Conservation (phyloP, 2,113 vertebrate genomes). For the Phaetusa simplex region DNA sequence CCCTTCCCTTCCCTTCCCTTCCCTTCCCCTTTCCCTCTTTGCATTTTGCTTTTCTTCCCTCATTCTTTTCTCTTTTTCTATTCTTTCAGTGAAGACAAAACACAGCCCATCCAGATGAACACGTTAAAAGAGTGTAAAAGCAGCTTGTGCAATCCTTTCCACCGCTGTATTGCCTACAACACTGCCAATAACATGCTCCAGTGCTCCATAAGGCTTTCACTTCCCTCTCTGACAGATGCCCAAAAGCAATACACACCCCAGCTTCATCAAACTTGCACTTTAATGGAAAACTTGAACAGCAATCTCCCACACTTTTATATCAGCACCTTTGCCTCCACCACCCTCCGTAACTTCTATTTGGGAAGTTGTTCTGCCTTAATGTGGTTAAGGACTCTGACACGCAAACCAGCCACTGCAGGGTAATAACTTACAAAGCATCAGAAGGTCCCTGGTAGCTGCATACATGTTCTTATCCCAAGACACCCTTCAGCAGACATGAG, state of each 20-base stretch:
- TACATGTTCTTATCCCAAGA: neutral
- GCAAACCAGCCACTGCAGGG: neutral
- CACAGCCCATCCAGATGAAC: neutral
- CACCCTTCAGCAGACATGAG: neutral
- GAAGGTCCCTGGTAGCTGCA: neutral
- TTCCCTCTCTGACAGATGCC: slow-evolving; percentile 46
- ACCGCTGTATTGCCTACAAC: neutral
- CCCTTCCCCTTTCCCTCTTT: neutral
- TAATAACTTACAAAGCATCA: neutral
- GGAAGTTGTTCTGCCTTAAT: slow-evolving; percentile 3
- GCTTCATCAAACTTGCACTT: slow-evolving; percentile 30
- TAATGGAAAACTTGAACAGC: slow-evolving; percentile 37
- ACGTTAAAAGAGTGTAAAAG: neutral
- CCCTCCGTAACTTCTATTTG: neutral
- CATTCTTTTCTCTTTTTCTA: neutral
- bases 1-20: no score
- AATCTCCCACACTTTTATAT: slow-evolving; percentile 10
- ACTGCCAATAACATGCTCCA: slow-evolving; percentile 49
- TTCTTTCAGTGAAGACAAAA: neutral
- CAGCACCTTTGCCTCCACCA: slow-evolving; percentile 27
- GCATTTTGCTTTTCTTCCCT: neutral
- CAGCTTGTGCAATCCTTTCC: neutral
- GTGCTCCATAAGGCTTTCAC: slow-evolving; percentile 33
- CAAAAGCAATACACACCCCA: slow-evolving; percentile 37
- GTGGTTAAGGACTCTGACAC: neutral